Conservation (phyloP, 2,113 vertebrate genomes). For the Nycticebus coucang region DNA sequence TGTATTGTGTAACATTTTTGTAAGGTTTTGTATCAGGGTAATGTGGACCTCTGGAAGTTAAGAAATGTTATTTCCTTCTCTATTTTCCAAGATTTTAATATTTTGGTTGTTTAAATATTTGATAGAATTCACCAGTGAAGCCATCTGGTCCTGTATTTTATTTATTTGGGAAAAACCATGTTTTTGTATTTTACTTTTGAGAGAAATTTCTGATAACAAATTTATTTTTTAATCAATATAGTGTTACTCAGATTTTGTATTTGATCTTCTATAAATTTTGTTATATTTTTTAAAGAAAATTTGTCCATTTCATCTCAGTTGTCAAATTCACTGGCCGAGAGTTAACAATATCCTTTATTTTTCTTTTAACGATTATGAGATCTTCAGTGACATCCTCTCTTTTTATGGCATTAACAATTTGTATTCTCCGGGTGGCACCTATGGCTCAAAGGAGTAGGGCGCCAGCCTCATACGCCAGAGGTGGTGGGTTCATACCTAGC, state of each 20-base stretch:
- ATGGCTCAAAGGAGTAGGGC: too few relatives aligned
- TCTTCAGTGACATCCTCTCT: neutral
- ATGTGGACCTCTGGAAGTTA: neutral
- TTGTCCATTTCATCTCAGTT: neutral
- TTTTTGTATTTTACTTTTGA: neutral
- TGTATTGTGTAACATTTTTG: constrained; percentile 1
- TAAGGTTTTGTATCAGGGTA: neutral
- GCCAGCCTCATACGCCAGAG: too few relatives aligned
- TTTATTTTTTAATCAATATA: constrained; percentile 10
- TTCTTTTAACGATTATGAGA: neutral
- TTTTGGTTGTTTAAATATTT: constrained; percentile 35
- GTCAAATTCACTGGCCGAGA: neutral
- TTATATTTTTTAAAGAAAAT: constrained; percentile 11
- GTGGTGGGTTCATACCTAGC: too few relatives aligned
- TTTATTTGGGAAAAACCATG: too few relatives aligned
- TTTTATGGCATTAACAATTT: neutral
- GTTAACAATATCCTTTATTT: neutral
- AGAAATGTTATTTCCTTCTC: neutral
- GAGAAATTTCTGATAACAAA: neutral
- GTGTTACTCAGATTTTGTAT: neutral
- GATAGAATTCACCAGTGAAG: constrained; percentile 12
- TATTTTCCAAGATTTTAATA: constrained; percentile 33
- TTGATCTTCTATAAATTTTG: neutral
- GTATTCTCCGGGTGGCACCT: neutral
- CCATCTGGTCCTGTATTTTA: neutral